Evolutionary conservation across 2,888 invertebrate species (phyloP).

Genomic region (Listrodromus nycthemerus): DNA sequence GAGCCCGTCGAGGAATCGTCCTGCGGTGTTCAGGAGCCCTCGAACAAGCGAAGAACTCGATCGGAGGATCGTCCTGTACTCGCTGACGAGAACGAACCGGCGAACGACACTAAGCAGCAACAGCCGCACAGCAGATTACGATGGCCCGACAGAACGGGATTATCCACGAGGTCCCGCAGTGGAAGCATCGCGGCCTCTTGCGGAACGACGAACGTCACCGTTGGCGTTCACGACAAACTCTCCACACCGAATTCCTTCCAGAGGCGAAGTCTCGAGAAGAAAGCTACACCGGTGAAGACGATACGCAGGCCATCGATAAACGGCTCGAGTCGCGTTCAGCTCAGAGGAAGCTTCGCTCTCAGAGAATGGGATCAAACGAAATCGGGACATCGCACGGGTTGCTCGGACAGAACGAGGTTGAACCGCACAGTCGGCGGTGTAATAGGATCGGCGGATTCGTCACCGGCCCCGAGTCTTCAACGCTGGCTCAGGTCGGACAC

Average conservation of each 20-base stretch:
- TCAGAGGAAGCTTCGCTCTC: slow-evolving; percentile 78
- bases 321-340: slow-evolving; percentile 76
- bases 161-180: slow-evolving; percentile 43
- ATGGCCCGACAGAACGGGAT: slow-evolving; percentile 58
- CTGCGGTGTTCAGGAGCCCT: slow-evolving; percentile 70
- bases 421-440: slow-evolving; percentile 72
- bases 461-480: slow-evolving; percentile 73
- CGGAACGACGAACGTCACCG: slow-evolving; percentile 4
- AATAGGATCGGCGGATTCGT: slow-evolving; percentile 68
- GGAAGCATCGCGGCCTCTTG: slow-evolving; percentile 40
- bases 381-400: slow-evolving; percentile 70
- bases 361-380: slow-evolving; percentile 80
- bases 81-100: slow-evolving; percentile 84
- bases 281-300: slow-evolving; percentile 80
- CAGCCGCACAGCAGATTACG: slow-evolving; percentile 60
- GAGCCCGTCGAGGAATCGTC: slow-evolving; percentile 67
- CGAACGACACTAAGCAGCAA: slow-evolving; percentile 78
- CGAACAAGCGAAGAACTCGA: slow-evolving; percentile 78
- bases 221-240: slow-evolving; percentile 75
- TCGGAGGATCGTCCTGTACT: slow-evolving; percentile 80
- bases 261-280: slow-evolving; percentile 81
- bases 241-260: slow-evolving; percentile 80
- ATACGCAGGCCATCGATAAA: slow-evolving; percentile 81
- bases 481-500: slow-evolving; percentile 84
- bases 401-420: slow-evolving; percentile 65